These are phyloP conservation scores for Physeter macrocephalus DNA, from an alignment of 2,113 vertebrate genomes.

Conservation along the genomic window DNA sequence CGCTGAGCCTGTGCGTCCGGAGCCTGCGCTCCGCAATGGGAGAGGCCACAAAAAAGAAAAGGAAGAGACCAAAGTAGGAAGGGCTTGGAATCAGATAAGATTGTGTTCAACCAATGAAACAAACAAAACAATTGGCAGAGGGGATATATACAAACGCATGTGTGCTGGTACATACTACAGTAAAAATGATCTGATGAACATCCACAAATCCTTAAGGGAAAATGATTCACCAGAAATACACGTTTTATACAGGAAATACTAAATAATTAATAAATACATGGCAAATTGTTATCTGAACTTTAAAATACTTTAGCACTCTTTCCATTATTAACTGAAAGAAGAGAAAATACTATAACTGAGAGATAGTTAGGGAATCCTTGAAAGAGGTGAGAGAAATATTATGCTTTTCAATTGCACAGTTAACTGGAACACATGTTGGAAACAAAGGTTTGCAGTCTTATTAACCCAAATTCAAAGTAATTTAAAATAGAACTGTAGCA, in stretches of 20 bases:
- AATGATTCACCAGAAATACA: not conserved
- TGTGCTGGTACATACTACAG: not conserved
- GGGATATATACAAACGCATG: fast-evolving
- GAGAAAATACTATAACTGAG: not conserved
- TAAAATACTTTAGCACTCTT: not conserved
- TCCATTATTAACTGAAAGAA: not conserved
- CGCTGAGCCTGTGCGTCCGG: too few relatives aligned
- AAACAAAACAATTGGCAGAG: not conserved
- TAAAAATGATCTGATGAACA: not conserved
- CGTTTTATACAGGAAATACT: not conserved
- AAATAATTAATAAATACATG: not conserved
- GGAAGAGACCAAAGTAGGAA: not conserved
- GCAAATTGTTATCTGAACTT: not conserved
- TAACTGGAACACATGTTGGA: not conserved
- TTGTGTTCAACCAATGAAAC: not conserved
- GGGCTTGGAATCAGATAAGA: not conserved
- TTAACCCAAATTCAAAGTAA: conserved; percentile 36
- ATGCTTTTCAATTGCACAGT: not conserved
- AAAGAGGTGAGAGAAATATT: not conserved
- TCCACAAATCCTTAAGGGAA: not conserved
- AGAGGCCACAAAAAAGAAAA: too few relatives aligned
- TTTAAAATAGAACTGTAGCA: conserved; percentile 19
- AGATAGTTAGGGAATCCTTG: not conserved
- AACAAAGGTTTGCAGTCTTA: conserved; percentile 33
- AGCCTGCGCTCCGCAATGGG: too few relatives aligned